Base-by-base conservation (phyloP, 2,888 invertebrate genomes). In the Calameuta pallipes region DNA sequence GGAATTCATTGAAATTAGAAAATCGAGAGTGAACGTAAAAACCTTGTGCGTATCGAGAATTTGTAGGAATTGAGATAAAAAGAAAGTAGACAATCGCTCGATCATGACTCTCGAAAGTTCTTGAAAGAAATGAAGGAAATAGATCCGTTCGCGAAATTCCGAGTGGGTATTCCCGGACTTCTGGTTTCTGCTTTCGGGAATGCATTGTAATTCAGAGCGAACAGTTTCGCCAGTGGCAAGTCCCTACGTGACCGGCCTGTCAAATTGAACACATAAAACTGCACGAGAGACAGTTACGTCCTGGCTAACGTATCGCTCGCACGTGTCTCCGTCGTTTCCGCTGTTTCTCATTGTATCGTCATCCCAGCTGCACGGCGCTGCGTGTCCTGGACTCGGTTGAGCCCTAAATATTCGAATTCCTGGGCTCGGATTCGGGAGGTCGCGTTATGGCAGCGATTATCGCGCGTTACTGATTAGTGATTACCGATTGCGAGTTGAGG, bases 221-320 rank as follows among this genome's bases (percentile, higher is more conserved):
- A 89, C 88, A 87, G 89, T 90, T 90, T 90, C 89, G 88, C 88
- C 88, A 89, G 90, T 87, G 88, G 90, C 89, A 90, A 90, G 89
- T 89, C 82, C 75, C 87, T 91, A 91, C 91, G 91, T 91, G 91
- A 87, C 82, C 75, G 81, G 91, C 88, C 87, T 91, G 88, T 90
- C 91, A 91, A 91, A 89, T 89, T 90, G 89, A 90, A 88, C 89
- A 88, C 87, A 90, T 91, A 91, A 91, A 91, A 91, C 89, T 91
- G 86, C 85, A 83, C 82, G 83, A 81, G 87, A 90, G 90, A 90
- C 90, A 87, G 89, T 89, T 87, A 88, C 87, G 84, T 71, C 71
- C 86, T 83, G 86, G 86, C 85, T 90, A 91, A 91, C 89, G 89
- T 91, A 91, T 91, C 90, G 88, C 85, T 84, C 83, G 90, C 87